Conservation (phyloP, 2,113 vertebrate genomes). For the Myotis lucifugus region DNA sequence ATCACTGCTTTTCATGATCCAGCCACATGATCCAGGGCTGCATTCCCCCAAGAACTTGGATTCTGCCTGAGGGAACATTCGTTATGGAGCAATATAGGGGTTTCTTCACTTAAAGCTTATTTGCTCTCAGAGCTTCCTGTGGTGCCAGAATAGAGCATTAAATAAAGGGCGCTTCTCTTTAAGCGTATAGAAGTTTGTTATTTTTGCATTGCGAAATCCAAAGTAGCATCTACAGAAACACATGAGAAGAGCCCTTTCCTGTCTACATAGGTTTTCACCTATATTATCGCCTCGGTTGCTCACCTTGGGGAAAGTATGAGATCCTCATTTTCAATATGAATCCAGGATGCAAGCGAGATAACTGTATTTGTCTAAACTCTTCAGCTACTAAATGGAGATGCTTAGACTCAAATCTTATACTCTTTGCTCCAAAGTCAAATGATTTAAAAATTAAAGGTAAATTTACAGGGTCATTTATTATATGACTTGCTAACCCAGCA, state of each 20-base stretch:
- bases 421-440: neutral
- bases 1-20: neutral
- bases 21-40: neutral
- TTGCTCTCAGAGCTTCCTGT: neutral
- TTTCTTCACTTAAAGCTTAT: neutral
- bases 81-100: neutral
- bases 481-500: neutral
- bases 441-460: slow-evolving; percentile 11
- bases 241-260: neutral
- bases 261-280: neutral
- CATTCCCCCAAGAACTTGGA: neutral
- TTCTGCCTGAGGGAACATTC: neutral
- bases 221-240: neutral
- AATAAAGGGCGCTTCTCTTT: neutral
- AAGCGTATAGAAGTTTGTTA: neutral
- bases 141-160: neutral
- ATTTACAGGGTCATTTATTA: neutral
- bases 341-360: neutral
- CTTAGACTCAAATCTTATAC: neutral
- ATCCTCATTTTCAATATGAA: neutral
- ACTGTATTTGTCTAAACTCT: neutral
- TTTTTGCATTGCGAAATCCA: neutral
- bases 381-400: neutral
- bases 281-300: neutral
- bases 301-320: neutral